Conservation (phyloP, 1,140 invertebrate genomes). For the Heliconius nattereri region DNA sequence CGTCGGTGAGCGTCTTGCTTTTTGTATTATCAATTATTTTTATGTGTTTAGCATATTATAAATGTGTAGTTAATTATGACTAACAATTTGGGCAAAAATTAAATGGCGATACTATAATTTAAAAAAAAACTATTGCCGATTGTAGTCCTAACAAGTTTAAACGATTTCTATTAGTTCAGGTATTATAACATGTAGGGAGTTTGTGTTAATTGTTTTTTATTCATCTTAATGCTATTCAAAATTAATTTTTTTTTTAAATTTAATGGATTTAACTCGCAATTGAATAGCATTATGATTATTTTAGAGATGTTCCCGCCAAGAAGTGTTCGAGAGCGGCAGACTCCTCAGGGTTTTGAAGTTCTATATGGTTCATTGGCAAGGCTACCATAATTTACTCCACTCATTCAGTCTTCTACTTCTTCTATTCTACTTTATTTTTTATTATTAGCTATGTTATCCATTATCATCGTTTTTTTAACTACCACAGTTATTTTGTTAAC, state of each 20-base stretch:
- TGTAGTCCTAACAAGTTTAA: neutral
- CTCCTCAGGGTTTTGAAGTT: constrained; percentile 66
- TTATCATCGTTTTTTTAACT: neutral
- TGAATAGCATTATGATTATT: constrained; percentile 34
- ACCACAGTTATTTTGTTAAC: neutral
- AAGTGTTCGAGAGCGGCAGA: constrained; percentile 57
- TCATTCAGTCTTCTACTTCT: neutral
- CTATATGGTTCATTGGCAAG: constrained; percentile 71
- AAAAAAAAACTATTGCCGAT: neutral
- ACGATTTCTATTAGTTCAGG: constrained; percentile 1
- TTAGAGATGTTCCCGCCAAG: constrained; percentile 52
- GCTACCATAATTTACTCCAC: constrained; percentile 45
- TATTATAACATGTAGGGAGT: neutral
- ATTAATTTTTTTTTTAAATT: neutral
- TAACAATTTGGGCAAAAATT: neutral
- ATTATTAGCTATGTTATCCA: neutral
- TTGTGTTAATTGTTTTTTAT: constrained; percentile 21
- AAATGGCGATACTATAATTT: neutral
- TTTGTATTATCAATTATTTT: constrained; percentile 18
- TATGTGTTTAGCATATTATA: neutral
- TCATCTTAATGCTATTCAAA: constrained; percentile 32
- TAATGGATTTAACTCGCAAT: neutral
- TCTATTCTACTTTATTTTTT: neutral
- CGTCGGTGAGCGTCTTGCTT: constrained; percentile 42
- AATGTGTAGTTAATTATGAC: neutral